Conservation (phyloP, 2,113 vertebrate genomes). For the Pachycephala philippinensis region DNA sequence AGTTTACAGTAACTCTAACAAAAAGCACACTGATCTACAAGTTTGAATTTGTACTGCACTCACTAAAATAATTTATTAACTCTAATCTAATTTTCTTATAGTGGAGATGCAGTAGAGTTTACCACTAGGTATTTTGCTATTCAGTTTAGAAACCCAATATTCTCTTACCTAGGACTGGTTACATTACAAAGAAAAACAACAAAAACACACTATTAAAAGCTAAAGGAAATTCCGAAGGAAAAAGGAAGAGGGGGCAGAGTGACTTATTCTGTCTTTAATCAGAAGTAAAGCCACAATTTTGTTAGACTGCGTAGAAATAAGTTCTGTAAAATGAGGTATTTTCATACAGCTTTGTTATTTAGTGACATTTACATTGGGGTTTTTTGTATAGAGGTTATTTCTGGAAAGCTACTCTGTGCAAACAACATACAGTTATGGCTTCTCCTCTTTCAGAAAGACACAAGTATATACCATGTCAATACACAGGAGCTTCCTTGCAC, state of each 20-base stretch:
- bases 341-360: background rate
- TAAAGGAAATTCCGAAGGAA: background rate
- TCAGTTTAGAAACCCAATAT: background rate
- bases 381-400: background rate
- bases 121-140: background rate
- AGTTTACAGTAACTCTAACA: background rate
- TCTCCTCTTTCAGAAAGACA: background rate
- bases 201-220: background rate
- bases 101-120: background rate
- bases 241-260: background rate
- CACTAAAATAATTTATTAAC: background rate
- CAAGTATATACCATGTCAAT: background rate
- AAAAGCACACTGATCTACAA: background rate
- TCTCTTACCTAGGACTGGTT: background rate
- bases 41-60: background rate
- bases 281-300: background rate
- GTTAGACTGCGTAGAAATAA: background rate
- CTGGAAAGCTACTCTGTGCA: background rate
- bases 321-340: background rate
- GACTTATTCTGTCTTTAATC: background rate
- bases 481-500: background rate
- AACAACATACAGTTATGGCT: background rate
- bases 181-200: background rate
- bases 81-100: background rate
- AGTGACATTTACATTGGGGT: background rate